Evolutionary conservation across 2,888 invertebrate genomes (phyloP).

Genomic region (Crepidodera aurea): DNA sequence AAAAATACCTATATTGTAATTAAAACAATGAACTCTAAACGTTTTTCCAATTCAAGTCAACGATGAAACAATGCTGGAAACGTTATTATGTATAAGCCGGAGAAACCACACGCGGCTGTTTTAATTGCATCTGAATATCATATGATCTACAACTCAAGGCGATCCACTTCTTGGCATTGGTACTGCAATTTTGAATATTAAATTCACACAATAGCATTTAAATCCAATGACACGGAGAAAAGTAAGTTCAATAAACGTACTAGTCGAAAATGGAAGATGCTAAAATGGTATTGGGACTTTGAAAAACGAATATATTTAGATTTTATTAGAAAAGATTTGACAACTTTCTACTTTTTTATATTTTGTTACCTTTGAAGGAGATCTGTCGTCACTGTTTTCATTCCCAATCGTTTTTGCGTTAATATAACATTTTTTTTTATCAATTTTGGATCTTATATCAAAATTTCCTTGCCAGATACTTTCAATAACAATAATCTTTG

Average conservation of each 20-base stretch:
- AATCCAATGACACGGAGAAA: background rate
- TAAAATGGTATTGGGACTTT: too few relatives aligned
- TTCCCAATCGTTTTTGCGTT: too few relatives aligned
- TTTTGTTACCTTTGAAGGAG: too few relatives aligned
- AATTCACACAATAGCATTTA: background rate
- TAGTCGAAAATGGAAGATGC: background rate
- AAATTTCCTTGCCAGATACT: too few relatives aligned
- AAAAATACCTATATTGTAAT: background rate
- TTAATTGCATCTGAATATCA: background rate
- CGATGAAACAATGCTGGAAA: background rate
- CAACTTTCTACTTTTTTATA: too few relatives aligned
- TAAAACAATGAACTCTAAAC: background rate
- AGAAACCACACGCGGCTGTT: background rate
- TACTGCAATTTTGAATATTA: background rate
- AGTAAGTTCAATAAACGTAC: background rate
- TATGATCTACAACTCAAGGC: background rate
- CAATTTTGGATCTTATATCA: too few relatives aligned
- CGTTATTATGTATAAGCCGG: background rate
- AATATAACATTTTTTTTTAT: too few relatives aligned
- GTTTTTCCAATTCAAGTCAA: background rate
- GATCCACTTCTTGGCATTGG: conserved; percentile 1
- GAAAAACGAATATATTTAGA: too few relatives aligned
- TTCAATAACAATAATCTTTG: too few relatives aligned
- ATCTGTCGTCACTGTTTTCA: too few relatives aligned
- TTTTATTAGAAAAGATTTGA: too few relatives aligned